phyloP scores from a whole-genome alignment of 2,888 invertebrate species.

The Dicyrtoma fusca region DNA sequence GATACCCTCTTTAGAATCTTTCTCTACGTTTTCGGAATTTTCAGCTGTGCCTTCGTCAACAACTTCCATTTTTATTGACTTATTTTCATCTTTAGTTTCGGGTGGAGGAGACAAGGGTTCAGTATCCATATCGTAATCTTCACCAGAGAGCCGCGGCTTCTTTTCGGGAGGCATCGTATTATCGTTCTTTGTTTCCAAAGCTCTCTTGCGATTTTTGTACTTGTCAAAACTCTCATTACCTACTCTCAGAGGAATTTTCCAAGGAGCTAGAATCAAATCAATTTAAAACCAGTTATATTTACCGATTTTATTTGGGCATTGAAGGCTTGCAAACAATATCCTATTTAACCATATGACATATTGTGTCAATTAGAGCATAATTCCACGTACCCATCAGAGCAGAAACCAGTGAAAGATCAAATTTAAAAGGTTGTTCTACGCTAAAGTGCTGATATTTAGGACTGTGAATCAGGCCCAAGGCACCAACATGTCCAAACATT shows the following conservation, averaged over 20 bases:
- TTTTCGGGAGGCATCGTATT: slow-evolving; percentile 18
- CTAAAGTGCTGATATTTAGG: slow-evolving; percentile 87
- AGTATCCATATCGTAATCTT: slow-evolving; percentile 14
- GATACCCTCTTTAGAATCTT: background rate
- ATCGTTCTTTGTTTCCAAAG: slow-evolving; percentile 27
- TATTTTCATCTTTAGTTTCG: background rate
- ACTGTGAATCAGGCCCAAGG: slow-evolving; percentile 66
- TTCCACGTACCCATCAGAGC: slow-evolving; percentile 82
- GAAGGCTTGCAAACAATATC: no score
- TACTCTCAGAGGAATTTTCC: slow-evolving; percentile 91
- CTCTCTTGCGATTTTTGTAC: slow-evolving; percentile 68
- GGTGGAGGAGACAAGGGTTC: slow-evolving; percentile 32
- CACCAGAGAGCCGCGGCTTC: slow-evolving; percentile 12
- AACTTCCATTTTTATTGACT: slow-evolving; percentile 5
- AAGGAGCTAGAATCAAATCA: slow-evolving; percentile 69
- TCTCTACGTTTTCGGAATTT: slow-evolving; percentile 7
- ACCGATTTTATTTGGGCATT: no score
- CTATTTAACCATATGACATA: no score
- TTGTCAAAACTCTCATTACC: slow-evolving; percentile 84
- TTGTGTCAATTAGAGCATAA: no score
- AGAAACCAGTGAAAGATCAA: slow-evolving; percentile 83
- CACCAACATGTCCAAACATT: slow-evolving; percentile 82
- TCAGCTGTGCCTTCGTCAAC: background rate
- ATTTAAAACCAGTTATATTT: background rate
- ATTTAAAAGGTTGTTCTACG: slow-evolving; percentile 76